phyloP scores from a whole-genome alignment of 2,113 vertebrate genomes.

The Cranoglanis bouderius region DNA sequence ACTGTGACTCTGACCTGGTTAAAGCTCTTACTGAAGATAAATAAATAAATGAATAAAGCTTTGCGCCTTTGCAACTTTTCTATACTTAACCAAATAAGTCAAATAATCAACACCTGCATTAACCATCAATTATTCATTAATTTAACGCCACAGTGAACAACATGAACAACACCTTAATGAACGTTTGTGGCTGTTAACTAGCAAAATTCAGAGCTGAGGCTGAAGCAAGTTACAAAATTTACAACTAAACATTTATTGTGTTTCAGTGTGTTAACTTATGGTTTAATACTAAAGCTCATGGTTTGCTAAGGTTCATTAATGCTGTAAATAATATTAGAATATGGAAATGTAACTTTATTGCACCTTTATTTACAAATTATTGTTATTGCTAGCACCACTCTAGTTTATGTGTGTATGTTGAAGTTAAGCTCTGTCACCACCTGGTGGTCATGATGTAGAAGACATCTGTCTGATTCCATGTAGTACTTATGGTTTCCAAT shows the following conservation, averaged over 20 bases:
- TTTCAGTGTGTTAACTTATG: not conserved
- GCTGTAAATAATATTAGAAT: not conserved
- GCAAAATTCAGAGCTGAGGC: not conserved
- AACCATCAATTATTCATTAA: not conserved
- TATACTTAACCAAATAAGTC: not conserved
- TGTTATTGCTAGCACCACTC: not conserved
- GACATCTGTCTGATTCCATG: not conserved
- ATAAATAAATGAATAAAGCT: not conserved
- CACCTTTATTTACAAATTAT: not conserved
- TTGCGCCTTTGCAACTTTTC: not conserved
- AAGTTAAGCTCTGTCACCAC: constrained; percentile 3
- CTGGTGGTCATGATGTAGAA: constrained; percentile 27
- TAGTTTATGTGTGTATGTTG: not conserved
- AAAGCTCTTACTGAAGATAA: not conserved
- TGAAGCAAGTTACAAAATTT: not conserved
- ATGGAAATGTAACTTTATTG: not conserved
- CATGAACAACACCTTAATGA: not conserved
- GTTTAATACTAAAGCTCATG: not conserved
- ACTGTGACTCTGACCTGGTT: not conserved
- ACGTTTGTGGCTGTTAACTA: not conserved
- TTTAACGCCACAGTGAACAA: not conserved
- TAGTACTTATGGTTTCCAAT: not conserved
- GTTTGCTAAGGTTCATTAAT: not conserved
- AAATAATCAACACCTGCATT: not conserved
- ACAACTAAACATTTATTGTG: not conserved